A percentile compares a stretch with the other conserved stretches of the same genome.
These are phyloP conservation scores for Agrochola litura DNA, from an alignment of 2,888 invertebrate species.

Conservation along the genomic window DNA sequence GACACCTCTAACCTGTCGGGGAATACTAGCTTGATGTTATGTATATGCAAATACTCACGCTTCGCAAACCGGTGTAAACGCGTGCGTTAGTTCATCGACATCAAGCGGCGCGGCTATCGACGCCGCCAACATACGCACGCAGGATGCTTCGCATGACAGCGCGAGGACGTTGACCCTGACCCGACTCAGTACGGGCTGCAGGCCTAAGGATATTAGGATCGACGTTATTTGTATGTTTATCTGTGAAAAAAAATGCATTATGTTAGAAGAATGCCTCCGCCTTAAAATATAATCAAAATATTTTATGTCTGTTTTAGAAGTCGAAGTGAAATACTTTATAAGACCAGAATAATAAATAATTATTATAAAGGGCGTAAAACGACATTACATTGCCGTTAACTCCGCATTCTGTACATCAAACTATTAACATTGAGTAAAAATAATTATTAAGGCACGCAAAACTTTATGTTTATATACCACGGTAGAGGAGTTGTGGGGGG, in stretches of 20 bases:
- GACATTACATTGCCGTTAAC: too few species aligned
- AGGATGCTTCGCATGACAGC: conserved; percentile 78
- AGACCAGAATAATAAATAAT: too few species aligned
- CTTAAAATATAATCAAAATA: not conserved
- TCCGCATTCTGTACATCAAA: too few species aligned
- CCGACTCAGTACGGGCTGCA: conserved; percentile 72
- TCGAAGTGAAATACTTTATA: not conserved
- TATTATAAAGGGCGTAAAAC: too few species aligned
- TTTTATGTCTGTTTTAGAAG: not conserved
- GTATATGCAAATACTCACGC: conserved; percentile 65
- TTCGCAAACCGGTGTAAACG: conserved; percentile 64
- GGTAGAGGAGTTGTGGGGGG: too few species aligned
- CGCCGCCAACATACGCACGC: conserved; percentile 77
- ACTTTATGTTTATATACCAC: too few species aligned
- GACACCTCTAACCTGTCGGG: not conserved
- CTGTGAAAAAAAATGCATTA: conserved; percentile 55
- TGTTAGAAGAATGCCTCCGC: not conserved
- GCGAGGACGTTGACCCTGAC: conserved; percentile 79
- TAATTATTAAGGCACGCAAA: too few species aligned
- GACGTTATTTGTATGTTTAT: conserved; percentile 81
- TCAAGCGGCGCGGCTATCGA: conserved; percentile 75
- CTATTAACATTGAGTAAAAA: too few species aligned
- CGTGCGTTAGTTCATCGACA: conserved; percentile 63
- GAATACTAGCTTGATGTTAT: not conserved
- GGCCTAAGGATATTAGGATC: conserved; percentile 74